Evolutionary conservation across 2,113 vertebrate species (phyloP).

Genomic region (Ranitomeya imitator): DNA sequence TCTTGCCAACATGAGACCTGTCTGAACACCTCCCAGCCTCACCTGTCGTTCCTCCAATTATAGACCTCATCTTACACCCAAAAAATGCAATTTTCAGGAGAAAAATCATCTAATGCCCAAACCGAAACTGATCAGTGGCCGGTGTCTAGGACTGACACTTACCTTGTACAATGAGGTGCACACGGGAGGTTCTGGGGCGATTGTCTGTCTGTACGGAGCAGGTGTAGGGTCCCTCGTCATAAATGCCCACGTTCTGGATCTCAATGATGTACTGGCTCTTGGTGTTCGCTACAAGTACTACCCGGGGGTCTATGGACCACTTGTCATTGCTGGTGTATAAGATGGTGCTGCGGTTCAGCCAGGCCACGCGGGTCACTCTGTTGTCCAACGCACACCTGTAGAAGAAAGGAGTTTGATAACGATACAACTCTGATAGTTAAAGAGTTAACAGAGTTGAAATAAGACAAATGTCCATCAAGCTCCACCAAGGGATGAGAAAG

Average conservation of each 20-base stretch:
- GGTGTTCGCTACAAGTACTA: slow-evolving; percentile 90
- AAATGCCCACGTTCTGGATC: slow-evolving; percentile 91
- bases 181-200: slow-evolving; percentile 88
- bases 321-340: slow-evolving; percentile 96
- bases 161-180: slow-evolving; percentile 97
- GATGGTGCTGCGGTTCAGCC: slow-evolving; percentile 96
- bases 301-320: slow-evolving; percentile 94
- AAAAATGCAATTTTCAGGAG: no score
- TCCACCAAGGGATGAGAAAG: no score
- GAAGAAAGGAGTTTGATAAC: background rate
- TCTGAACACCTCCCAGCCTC: no score
- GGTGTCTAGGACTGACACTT: slow-evolving; percentile 53
- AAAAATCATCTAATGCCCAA: no score
- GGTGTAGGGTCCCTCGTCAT: slow-evolving; percentile 93
- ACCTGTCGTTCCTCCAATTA: background rate
- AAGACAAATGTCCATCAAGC: no score
- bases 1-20: no score
- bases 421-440: background rate
- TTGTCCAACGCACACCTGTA: slow-evolving; percentile 90
- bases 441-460: no score
- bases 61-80: background rate
- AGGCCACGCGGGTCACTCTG: slow-evolving; percentile 90
- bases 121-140: no score
- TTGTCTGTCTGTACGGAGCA: slow-evolving; percentile 96
- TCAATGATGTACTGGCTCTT: slow-evolving; percentile 95